Evolutionary conservation across 1,140 invertebrate species (phyloP), one percentile per base, ranked within the genome.

Genomic region (Cecropterus lyciades): DNA sequence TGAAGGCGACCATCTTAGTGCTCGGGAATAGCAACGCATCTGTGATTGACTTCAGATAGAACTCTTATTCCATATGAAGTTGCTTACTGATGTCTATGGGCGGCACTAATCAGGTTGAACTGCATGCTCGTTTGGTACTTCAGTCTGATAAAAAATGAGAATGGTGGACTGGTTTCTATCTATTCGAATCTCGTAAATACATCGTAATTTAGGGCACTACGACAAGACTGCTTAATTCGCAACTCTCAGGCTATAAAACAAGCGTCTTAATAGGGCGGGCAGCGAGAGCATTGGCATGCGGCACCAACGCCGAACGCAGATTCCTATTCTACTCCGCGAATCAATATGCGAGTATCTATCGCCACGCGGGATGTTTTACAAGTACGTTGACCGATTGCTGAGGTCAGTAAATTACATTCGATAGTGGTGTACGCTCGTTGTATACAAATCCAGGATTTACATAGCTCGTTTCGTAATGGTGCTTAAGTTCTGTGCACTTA

Each of bases 261-360:
- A 43, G 37, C 17, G 10, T 16, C 17, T 42, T 56, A 40, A 56
- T 42, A 42, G 16, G 16, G 17, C 17, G 53, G 53, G 56, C 72
- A 66, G 69, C 74, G 77, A 69, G 72, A 74, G 42, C 69, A 76
- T 73, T 62, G 78, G 80, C 75, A 72, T 74, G 75, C 75, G 75
- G 72, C 66, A 70, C 62, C 64, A 60, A 67, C 65, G 51, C 49
- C 62, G 67, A 69, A 70, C 55, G 67, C 71, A 73, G 67, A 75
- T 77, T 70, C 71, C 42, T 33, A 46, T 56, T 56, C 53, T 60
- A 17, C 56, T 46, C 45, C 20, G 27, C 56, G 56, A 60, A 60
- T 60, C 56, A 59, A 59, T 59, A 59, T 59, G 56, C 57, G 14
- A 60, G 43, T 48, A 48, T 37, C 27, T 60, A 60, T 48, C 45